These are phyloP conservation scores for Imbricaverruca yamaguchii DNA, from an alignment of 2,888 invertebrate species.

Conservation along the genomic window DNA sequence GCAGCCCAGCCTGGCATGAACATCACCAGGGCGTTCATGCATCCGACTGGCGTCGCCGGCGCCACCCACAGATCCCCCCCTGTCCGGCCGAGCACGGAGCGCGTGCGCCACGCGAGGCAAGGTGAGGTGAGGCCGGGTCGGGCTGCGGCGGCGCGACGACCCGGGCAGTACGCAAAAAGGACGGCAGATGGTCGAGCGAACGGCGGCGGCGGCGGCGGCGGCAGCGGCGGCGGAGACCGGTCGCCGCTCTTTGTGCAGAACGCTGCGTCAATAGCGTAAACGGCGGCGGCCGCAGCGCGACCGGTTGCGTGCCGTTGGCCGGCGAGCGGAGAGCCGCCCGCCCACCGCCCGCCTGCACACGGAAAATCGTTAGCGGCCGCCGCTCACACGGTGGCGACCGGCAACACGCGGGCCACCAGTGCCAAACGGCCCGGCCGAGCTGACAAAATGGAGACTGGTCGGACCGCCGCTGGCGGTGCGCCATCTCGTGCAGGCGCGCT, in stretches of 20 bases:
- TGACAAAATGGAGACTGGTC: constrained; percentile 10
- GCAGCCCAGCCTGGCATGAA: too few species aligned
- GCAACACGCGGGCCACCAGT: neutral
- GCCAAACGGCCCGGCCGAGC: neutral
- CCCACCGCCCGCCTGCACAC: constrained; percentile 8
- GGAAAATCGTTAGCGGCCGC: constrained; percentile 15
- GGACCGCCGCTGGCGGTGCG: too few species aligned
- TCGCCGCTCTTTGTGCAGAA: neutral
- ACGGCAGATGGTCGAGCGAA: neutral
- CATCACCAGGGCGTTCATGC: too few species aligned
- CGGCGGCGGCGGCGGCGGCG: neutral
- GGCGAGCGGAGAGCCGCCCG: neutral
- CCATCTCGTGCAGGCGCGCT: too few species aligned
- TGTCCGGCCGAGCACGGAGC: too few species aligned
- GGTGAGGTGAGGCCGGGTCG: neutral
- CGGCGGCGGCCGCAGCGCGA: neutral
- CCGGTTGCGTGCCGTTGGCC: neutral
- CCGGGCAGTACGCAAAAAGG: neutral
- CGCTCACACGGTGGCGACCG: constrained; percentile 7
- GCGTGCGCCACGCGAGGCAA: neutral
- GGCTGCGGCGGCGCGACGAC: neutral
- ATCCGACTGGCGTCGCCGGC: too few species aligned
- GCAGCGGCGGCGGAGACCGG: neutral
- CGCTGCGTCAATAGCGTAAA: neutral
- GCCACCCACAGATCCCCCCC: too few species aligned